Evolutionary conservation across 2,888 invertebrate species (phyloP), one percentile per base, ranked within the genome.

Genomic region (Cordylochernes scorpioides): DNA sequence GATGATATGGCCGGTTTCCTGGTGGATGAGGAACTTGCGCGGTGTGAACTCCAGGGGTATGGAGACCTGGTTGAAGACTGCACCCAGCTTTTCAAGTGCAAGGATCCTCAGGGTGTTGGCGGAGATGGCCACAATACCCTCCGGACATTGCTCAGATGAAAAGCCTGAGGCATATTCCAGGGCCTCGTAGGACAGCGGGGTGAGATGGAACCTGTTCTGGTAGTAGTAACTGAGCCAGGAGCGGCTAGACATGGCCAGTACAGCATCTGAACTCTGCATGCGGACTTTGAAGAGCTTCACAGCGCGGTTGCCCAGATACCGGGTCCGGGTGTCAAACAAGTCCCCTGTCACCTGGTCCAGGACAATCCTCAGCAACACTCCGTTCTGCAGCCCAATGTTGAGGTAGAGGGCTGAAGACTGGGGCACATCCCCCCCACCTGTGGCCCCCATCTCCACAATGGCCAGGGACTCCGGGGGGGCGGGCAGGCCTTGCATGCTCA

Each of bases 221-320:
- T 94, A 88, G 47, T 84, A 84, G 51, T 97, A 99, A 47, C 88
- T 86, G 15, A 97, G 60, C 97, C 97, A 97, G 0, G 88, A 82
- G 41, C 97, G 64, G 42, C 86, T 88, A 1, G 91, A 94, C 65
- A 94, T 86, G 1, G 97, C 97, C 17, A 97, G 57, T 45, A 65
- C 91, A 2, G 94, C 86, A 54, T 97, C 88, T 7, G 77, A 71
- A 9, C 78, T 80, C 49, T 97, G 94, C 66, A 94, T 88, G 38
- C 68, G 64, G 32, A 97, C 88, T 49, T 84, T 67, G 54, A 94
- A 97, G 4, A 97, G 60, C 53, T 94, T 91, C 1, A 97, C 94
- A 0, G 94, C 78, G 28, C 84, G 62, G 0, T 84, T 78, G 15
- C 97, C 97, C 27, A 97, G 61, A 53, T 97, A 99, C 54, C 97